A percentile compares a stretch with the other conserved stretches of the same genome.
phyloP scores from a whole-genome alignment of 2,888 invertebrate genomes.

The Habroteleia sp. region DNA sequence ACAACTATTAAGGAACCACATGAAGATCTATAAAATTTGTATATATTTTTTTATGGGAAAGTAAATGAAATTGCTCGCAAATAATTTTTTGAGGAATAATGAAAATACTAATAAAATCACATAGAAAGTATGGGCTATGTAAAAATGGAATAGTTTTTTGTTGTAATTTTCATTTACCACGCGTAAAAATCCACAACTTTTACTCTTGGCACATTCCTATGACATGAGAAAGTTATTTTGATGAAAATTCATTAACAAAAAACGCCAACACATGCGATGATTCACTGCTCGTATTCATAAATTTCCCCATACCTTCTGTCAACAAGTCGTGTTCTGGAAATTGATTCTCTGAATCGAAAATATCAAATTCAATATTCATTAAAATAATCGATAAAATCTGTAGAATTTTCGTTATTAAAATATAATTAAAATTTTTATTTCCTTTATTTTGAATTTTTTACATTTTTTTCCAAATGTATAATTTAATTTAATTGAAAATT shows the following conservation, averaged over 20 bases:
- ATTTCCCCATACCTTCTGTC: constrained; percentile 3
- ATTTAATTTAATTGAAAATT: too few relatives aligned
- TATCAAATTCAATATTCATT: constrained; percentile 8
- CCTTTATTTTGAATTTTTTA: too few relatives aligned
- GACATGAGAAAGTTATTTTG: constrained; percentile 40
- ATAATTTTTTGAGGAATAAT: not conserved
- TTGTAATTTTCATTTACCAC: not conserved
- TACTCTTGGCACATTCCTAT: constrained; percentile 3
- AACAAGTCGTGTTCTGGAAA: constrained; percentile 5
- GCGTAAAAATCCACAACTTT: not conserved
- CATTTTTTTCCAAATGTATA: too few relatives aligned
- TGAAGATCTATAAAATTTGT: too few relatives aligned
- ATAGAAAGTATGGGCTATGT: not conserved
- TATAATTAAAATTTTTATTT: too few relatives aligned
- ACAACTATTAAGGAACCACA: too few relatives aligned
- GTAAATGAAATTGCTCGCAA: too few relatives aligned
- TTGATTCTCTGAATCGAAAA: constrained; percentile 6
- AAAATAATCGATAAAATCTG: too few relatives aligned
- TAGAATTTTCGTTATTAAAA: too few relatives aligned
- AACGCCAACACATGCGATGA: constrained; percentile 5
- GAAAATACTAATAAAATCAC: not conserved
- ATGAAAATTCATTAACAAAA: constrained; percentile 35
- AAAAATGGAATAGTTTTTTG: not conserved
- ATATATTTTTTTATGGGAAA: too few relatives aligned
- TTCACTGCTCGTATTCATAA: constrained; percentile 20